Evolutionary conservation across 2,113 vertebrate species (phyloP).

Genomic region (Catharus fuscescens): DNA sequence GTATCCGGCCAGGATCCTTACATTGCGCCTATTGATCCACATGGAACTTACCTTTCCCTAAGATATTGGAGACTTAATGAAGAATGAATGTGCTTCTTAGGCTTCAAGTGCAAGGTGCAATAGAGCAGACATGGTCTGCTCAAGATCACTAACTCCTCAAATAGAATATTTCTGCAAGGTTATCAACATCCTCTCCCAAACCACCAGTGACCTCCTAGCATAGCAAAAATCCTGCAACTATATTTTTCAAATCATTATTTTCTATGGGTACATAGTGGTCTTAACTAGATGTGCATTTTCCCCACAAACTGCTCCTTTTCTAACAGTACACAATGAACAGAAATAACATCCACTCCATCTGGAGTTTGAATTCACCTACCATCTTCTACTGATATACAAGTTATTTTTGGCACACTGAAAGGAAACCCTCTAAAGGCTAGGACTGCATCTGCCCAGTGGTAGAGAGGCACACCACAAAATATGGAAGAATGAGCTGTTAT

Average conservation of each 20-base stretch:
- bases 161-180: not conserved
- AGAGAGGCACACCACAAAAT: not conserved
- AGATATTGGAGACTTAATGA: not conserved
- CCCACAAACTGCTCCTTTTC: not conserved
- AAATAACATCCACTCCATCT: not conserved
- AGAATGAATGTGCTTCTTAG: not conserved
- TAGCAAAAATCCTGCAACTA: not conserved
- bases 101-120: not conserved
- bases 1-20: not conserved
- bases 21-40: not conserved
- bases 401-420: not conserved
- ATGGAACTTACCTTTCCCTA: not conserved
- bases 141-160: not conserved
- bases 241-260: conserved; percentile 76
- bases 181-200: not conserved
- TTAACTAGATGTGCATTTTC: not conserved
- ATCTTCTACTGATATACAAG: not conserved
- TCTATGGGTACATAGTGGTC: conserved; percentile 51
- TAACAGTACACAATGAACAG: not conserved
- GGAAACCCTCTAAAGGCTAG: not conserved
- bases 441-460: not conserved
- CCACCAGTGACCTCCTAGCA: not conserved
- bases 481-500: not conserved
- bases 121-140: not conserved
- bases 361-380: not conserved